Percentiles rank a stretch among this genome's conserved stretches.
Conservation (phyloP, 1,140 invertebrate genomes). For the Neotoxoptera formosana region DNA sequence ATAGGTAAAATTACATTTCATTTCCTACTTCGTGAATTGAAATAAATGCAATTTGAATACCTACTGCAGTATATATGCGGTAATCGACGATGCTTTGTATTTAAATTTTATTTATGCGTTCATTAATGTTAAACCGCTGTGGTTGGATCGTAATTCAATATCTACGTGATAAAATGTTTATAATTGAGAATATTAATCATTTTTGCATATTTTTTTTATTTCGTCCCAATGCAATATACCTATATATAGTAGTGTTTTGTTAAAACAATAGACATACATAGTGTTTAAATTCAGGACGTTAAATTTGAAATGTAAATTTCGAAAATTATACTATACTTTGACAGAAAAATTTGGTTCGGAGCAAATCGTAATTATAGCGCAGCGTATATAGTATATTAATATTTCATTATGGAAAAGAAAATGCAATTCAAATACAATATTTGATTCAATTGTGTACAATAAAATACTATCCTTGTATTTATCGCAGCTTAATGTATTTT, state of each 20-base stretch:
- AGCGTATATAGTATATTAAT: neutral
- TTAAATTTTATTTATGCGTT: neutral
- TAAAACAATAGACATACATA: neutral
- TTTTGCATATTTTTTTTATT: neutral
- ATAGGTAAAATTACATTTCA: neutral
- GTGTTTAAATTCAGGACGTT: neutral
- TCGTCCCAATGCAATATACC: too few species aligned
- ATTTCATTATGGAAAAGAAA: neutral
- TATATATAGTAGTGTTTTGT: neutral
- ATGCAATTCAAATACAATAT: too few species aligned
- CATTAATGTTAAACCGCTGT: neutral
- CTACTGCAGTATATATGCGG: neutral
- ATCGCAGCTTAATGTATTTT: neutral
- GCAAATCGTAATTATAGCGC: neutral
- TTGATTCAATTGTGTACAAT: neutral
- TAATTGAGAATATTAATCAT: neutral
- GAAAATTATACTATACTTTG: neutral
- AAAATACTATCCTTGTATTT: neutral
- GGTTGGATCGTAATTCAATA: neutral
- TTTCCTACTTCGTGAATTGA: neutral
- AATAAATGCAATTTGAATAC: conserved; percentile 19
- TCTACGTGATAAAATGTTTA: neutral
- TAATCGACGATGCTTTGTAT: conserved; percentile 22
- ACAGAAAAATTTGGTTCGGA: neutral
- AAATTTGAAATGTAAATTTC: neutral